Evolutionary conservation across 2,888 invertebrate genomes (phyloP).

Genomic region (Drosophila suboccidentalis): DNA sequence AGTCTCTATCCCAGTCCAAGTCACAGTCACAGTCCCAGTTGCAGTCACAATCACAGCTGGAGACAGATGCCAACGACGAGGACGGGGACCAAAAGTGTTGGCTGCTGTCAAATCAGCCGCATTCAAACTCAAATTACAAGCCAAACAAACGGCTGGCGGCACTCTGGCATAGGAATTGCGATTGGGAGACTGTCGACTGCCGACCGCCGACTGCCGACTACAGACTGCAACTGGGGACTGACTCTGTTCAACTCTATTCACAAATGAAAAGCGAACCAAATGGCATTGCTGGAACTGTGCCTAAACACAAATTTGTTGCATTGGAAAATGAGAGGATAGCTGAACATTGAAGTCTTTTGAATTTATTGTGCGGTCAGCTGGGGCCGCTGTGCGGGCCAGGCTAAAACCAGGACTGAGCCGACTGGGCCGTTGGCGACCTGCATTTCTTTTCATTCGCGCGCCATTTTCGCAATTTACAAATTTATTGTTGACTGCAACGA

Average conservation of each 20-base stretch:
- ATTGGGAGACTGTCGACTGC: slow-evolving; percentile 11
- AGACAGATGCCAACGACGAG: slow-evolving; percentile 52
- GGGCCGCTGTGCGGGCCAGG: slow-evolving; percentile 29
- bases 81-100: slow-evolving; percentile 65
- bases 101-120: slow-evolving; percentile 78
- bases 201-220: not conserved
- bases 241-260: slow-evolving; percentile 18
- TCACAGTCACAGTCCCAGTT: slow-evolving; percentile 16
- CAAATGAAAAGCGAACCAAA: slow-evolving; percentile 65
- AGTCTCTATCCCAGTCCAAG: not conserved
- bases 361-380: slow-evolving; percentile 67
- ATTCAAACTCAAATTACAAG: slow-evolving; percentile 78
- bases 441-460: slow-evolving; percentile 69
- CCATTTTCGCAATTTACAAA: slow-evolving; percentile 68
- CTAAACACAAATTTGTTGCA: slow-evolving; percentile 66
- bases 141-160: slow-evolving; percentile 63
- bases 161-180: slow-evolving; percentile 12
- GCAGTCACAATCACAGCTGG: slow-evolving; percentile 59
- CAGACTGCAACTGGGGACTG: slow-evolving; percentile 31
- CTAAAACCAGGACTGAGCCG: not conserved
- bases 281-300: slow-evolving; percentile 56
- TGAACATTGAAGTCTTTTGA: slow-evolving; percentile 58
- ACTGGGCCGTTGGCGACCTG: slow-evolving; percentile 60
- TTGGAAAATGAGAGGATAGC: slow-evolving; percentile 47
- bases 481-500: slow-evolving; percentile 80